Evolutionary conservation across 2,888 invertebrate species (phyloP).

Genomic region (Pammene aurita): DNA sequence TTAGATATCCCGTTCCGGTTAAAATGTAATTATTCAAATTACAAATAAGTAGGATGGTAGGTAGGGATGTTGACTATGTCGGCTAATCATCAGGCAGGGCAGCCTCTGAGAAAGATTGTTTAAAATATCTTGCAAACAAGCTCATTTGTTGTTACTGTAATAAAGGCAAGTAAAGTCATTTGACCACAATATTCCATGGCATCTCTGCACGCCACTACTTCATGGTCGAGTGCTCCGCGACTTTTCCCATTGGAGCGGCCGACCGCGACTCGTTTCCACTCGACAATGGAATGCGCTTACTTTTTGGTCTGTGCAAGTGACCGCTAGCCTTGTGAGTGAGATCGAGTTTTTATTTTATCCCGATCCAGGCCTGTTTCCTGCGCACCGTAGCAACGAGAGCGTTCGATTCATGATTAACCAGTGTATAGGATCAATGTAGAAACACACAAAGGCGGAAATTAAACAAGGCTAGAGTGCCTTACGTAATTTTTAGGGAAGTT

Average conservation of each 20-base stretch:
- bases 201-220: conserved; percentile 57
- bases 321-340: conserved; percentile 52
- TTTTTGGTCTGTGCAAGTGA: conserved; percentile 66
- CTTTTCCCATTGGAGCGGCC: conserved; percentile 73
- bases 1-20: too few species aligned
- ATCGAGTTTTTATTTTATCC: conserved; percentile 73
- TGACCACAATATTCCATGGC: conserved; percentile 49
- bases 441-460: too few species aligned
- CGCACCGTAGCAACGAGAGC: conserved; percentile 43
- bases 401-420: neutral
- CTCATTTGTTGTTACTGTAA: too few species aligned
- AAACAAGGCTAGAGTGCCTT: too few species aligned
- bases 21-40: too few species aligned
- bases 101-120: too few species aligned
- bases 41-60: too few species aligned
- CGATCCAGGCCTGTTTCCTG: conserved; percentile 47
- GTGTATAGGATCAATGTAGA: neutral
- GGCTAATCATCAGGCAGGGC: too few species aligned
- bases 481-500: too few species aligned
- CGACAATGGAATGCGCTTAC: conserved; percentile 77
- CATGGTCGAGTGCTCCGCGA: conserved; percentile 59
- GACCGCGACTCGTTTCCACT: conserved; percentile 76
- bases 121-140: too few species aligned
- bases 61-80: too few species aligned
- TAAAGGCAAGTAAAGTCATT: too few species aligned